These are phyloP conservation scores for Actenoides lindsayi DNA, from an alignment of 2,113 vertebrate genomes.

Conservation along the genomic window DNA sequence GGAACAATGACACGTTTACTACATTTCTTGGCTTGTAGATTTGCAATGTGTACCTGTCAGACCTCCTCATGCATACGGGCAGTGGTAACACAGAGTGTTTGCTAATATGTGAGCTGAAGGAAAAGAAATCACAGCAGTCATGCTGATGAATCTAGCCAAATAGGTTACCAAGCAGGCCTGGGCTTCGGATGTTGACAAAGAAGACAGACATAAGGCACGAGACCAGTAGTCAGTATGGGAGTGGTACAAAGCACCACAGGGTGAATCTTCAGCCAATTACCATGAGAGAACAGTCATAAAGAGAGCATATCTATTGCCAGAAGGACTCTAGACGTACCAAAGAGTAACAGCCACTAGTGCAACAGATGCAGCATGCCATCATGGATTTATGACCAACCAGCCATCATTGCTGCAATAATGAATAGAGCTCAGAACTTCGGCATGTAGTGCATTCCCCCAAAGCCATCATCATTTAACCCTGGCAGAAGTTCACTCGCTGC, in stretches of 20 bases:
- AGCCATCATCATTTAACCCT: conserved; percentile 5
- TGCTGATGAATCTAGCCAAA: not conserved
- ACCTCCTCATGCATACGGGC: not conserved
- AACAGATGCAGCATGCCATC: conserved; percentile 51
- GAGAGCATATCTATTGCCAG: not conserved
- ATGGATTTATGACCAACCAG: conserved; percentile 38
- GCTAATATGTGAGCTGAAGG: not conserved
- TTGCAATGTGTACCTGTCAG: not conserved
- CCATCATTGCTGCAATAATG: not conserved
- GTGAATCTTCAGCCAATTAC: not conserved
- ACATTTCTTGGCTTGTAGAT: not conserved
- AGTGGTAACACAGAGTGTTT: not conserved
- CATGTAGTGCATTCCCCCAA: conserved; percentile 3
- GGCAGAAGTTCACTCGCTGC: conserved; percentile 44
- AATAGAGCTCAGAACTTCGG: conserved; percentile 15
- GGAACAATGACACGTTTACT: not conserved
- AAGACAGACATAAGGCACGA: not conserved
- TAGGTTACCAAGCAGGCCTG: not conserved
- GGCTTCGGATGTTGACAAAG: not conserved
- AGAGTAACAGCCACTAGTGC: not conserved
- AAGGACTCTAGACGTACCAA: not conserved
- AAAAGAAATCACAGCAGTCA: not conserved
- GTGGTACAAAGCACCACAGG: not conserved
- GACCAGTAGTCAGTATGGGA: not conserved
- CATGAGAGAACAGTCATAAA: not conserved